Evolutionary conservation across 2,797 vertebrate species (phyloP).

Genomic region (Decapterus maruadsi): DNA sequence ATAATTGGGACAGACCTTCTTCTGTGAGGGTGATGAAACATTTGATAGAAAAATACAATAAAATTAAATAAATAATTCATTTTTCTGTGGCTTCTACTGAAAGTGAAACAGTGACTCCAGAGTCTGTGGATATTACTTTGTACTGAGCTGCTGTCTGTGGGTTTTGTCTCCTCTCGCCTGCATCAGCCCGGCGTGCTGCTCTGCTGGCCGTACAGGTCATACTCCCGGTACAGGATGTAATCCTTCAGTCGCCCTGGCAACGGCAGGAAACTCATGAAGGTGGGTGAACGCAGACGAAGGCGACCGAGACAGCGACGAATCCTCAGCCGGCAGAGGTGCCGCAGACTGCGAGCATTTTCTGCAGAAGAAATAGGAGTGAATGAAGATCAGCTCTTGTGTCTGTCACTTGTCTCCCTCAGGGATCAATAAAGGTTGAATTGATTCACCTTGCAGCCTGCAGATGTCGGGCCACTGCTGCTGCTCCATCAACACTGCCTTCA

Average conservation of each 20-base stretch:
- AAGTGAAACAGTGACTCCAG: no score
- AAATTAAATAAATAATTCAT: no score
- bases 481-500: slow-evolving; percentile 89
- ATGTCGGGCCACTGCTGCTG: slow-evolving; percentile 94
- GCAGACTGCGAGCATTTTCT: slow-evolving; percentile 91
- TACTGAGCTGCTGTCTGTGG: neutral
- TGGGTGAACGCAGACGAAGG: slow-evolving; percentile 89
- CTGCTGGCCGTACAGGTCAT: slow-evolving; percentile 83
- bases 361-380: slow-evolving; percentile 3
- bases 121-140: neutral
- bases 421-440: neutral
- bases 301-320: slow-evolving; percentile 92
- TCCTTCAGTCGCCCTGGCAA: slow-evolving; percentile 91
- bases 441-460: slow-evolving; percentile 88
- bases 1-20: no score
- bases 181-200: slow-evolving; percentile 15
- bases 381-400: neutral
- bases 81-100: neutral
- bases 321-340: slow-evolving; percentile 93
- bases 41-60: no score
- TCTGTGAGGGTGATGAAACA: no score
- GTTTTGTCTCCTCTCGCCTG: neutral
- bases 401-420: neutral
- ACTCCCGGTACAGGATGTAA: slow-evolving; percentile 92
- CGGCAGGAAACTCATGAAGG: slow-evolving; percentile 94